Percentiles rank a stretch among this genome's conserved stretches.
These are phyloP conservation scores for Smutsia temminckii DNA, from an alignment of 2,797 vertebrate species.

Conservation along the genomic window DNA sequence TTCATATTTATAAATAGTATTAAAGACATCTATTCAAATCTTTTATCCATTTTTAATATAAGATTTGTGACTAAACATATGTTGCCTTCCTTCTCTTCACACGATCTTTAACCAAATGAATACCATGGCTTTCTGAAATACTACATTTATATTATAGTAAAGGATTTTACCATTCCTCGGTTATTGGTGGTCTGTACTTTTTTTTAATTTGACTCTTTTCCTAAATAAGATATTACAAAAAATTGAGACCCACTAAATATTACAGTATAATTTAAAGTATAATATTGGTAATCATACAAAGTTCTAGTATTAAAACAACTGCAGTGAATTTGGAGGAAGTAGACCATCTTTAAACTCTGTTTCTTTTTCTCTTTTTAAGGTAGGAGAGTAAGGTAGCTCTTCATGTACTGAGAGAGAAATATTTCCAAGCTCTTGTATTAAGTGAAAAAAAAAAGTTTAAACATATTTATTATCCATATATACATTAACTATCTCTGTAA, in stretches of 20 bases:
- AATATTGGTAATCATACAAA: not conserved
- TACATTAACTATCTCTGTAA: not conserved
- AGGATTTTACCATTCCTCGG: not conserved
- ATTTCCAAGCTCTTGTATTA: not conserved
- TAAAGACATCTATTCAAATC: not conserved
- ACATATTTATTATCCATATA: not conserved
- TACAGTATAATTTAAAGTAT: not conserved
- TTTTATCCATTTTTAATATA: not conserved
- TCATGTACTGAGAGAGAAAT: not conserved
- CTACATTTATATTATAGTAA: not conserved
- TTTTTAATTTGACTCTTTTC: not conserved
- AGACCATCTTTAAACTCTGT: not conserved
- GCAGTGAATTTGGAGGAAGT: not conserved
- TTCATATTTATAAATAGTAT: not conserved
- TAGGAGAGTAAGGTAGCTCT: not conserved
- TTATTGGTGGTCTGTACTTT: not conserved
- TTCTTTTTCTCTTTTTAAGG: not conserved
- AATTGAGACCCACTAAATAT: not conserved
- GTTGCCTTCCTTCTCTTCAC: not conserved
- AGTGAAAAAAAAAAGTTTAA: not conserved
- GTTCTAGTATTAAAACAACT: constrained; percentile 6
- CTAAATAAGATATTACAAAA: constrained; percentile 23
- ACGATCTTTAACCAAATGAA: not conserved
- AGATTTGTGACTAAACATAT: not conserved
- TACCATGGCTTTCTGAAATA: not conserved